Percentiles rank a stretch among this genome's conserved stretches.
phyloP scores from a whole-genome alignment of 2,797 vertebrate genomes.

The Mustela erminea region DNA sequence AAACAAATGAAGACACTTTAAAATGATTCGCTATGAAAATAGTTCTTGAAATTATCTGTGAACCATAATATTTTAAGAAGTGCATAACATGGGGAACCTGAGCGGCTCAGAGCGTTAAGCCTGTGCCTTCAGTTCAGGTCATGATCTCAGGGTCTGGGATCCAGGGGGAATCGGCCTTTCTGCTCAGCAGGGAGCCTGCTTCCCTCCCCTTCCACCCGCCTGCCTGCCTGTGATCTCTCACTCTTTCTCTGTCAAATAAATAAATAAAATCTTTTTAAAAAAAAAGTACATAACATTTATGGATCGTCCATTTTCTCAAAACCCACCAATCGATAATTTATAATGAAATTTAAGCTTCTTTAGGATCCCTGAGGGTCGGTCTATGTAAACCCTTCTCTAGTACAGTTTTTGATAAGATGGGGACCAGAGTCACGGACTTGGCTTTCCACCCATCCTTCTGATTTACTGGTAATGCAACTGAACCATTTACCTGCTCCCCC shows the following conservation, averaged over 20 bases:
- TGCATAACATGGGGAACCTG: neutral
- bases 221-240: no score
- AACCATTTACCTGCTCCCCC: neutral
- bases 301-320: neutral
- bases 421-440: neutral
- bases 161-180: accelerated
- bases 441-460: neutral
- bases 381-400: neutral
- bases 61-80: constrained; percentile 15
- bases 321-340: neutral
- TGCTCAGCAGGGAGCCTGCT: no score
- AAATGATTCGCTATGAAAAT: neutral
- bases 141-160: no score
- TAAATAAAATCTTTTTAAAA: no score
- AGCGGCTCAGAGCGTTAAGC: no score
- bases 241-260: no score
- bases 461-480: neutral
- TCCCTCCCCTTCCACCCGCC: no score
- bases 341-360: neutral
- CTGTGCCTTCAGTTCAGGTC: no score
- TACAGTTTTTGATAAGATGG: neutral
- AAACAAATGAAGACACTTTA: constrained; percentile 29
- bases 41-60: constrained; percentile 27
- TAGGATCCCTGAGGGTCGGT: neutral
- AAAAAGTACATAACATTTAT: neutral